Evolutionary conservation across 2,797 vertebrate genomes (phyloP).

Genomic region (Molothrus ater): DNA sequence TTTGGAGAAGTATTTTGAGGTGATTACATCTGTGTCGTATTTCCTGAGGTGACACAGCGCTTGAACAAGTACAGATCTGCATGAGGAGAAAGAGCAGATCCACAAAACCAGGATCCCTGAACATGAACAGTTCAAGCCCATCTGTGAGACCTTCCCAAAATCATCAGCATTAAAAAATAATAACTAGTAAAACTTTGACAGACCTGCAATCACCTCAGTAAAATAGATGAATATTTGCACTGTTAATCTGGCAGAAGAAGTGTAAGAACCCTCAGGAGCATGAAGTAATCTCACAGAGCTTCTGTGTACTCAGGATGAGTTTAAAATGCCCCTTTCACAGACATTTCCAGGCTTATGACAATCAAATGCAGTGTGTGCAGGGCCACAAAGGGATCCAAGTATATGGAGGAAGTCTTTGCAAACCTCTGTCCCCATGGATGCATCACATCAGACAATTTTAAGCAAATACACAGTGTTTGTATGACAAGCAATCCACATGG

Average conservation of each 20-base stretch:
- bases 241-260: background rate
- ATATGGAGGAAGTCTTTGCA: background rate
- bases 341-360: background rate
- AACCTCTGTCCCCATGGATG: background rate
- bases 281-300: background rate
- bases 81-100: background rate
- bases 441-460: background rate
- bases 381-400: background rate
- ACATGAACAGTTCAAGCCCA: background rate
- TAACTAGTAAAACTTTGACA: background rate
- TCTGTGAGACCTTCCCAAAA: background rate
- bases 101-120: background rate
- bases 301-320: background rate
- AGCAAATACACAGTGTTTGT: background rate
- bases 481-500: fast-evolving
- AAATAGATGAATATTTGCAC: fast-evolving
- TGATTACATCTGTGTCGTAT: background rate
- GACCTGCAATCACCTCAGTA: background rate
- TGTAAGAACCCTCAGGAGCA: background rate
- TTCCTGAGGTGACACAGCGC: background rate
- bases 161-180: background rate
- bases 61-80: background rate
- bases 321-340: background rate
- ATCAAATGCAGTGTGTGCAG: background rate
- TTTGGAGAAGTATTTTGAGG: background rate